phyloP scores from a whole-genome alignment of 2,113 vertebrate species.

The Balaeniceps rex region DNA sequence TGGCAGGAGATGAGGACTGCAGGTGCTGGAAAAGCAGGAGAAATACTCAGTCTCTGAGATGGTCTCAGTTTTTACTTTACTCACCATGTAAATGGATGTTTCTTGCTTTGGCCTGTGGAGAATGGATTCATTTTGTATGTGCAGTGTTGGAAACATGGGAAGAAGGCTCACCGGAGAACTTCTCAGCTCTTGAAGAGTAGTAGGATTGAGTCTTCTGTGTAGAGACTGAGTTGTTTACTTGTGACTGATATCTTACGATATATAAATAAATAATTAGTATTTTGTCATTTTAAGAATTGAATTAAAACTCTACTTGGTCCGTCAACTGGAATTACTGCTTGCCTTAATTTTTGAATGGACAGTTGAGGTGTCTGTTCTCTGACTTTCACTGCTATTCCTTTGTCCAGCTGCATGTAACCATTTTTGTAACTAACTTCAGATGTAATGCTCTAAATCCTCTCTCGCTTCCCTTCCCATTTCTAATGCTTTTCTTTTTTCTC shows the following conservation, averaged over 20 bases:
- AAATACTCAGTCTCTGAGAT: background rate
- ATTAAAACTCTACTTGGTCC: background rate
- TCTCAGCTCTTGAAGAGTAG: background rate
- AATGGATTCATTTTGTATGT: rapidly evolving
- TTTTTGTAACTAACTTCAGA: background rate
- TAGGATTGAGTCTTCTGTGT: background rate
- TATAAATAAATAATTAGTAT: background rate
- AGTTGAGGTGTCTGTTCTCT: background rate
- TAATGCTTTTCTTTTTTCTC: conserved; percentile 63
- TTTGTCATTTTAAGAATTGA: background rate
- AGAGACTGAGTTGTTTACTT: background rate
- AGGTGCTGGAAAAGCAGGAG: background rate
- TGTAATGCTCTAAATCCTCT: background rate
- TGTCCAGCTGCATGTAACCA: background rate
- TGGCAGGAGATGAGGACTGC: background rate
- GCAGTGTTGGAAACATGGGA: background rate
- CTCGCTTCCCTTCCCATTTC: background rate
- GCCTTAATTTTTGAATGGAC: background rate
- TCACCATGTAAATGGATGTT: background rate
- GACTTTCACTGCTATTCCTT: background rate
- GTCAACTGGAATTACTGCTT: background rate
- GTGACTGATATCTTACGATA: background rate
- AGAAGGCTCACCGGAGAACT: background rate
- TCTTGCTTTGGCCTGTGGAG: background rate
- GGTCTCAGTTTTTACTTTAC: background rate